Evolutionary conservation across 1,140 invertebrate genomes (phyloP).

Genomic region (Zeugodacus cucurbitae): DNA sequence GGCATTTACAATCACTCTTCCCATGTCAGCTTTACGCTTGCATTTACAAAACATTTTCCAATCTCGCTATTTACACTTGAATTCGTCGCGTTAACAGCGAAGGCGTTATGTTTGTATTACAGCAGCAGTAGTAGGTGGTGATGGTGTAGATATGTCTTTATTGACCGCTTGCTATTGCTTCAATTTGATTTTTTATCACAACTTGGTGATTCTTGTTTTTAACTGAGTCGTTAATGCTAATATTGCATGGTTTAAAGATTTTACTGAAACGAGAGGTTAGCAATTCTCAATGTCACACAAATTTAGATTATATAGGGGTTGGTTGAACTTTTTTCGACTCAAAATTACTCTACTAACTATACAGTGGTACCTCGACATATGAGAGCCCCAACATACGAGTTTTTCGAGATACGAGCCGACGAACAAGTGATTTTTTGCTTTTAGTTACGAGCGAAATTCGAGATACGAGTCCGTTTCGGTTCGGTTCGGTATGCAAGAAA

Average conservation of each 20-base stretch:
- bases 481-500: not conserved
- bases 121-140: no score
- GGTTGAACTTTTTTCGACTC: no score
- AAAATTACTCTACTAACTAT: no score
- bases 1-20: not conserved
- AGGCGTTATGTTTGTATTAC: not conserved
- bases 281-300: no score
- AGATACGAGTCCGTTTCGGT: not conserved
- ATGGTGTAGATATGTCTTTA: no score
- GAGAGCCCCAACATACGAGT: not conserved
- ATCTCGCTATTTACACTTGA: not conserved
- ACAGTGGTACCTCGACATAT: not conserved
- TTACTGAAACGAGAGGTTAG: no score
- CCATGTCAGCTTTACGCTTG: not conserved
- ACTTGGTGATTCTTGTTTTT: no score
- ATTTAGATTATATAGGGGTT: no score
- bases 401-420: not conserved
- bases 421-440: not conserved
- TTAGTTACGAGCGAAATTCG: not conserved
- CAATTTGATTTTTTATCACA: no score
- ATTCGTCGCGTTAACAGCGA: not conserved
- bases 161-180: no score
- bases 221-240: no score
- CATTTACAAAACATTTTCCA: not conserved
- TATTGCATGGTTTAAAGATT: no score